These are phyloP conservation scores for Scolopax bukidnonensis DNA, from an alignment of 2,797 vertebrate species.

Conservation along the genomic window DNA sequence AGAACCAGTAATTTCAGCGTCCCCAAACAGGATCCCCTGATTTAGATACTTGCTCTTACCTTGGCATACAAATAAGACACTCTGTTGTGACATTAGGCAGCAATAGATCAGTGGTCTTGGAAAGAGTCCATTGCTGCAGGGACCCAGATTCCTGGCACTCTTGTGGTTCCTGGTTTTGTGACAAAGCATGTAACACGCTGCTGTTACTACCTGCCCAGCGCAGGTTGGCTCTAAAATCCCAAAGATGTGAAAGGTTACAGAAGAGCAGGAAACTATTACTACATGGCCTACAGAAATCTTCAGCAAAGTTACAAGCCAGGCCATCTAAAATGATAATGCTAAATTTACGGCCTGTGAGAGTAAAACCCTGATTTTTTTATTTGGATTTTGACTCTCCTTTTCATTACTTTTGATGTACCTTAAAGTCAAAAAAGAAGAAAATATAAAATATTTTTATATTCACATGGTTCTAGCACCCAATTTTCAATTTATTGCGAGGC, in stretches of 20 bases:
- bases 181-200: background rate
- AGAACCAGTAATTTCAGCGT: background rate
- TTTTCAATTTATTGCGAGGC: background rate
- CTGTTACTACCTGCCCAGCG: background rate
- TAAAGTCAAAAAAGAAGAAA: background rate
- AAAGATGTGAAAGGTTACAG: background rate
- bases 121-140: background rate
- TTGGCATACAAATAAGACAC: background rate
- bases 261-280: background rate
- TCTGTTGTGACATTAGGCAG: background rate
- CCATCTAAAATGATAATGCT: background rate
- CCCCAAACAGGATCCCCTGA: background rate
- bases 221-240: background rate
- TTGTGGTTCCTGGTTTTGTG: background rate
- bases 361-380: background rate
- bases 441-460: background rate
- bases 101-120: background rate
- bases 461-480: background rate
- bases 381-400: background rate
- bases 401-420: background rate
- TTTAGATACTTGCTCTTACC: background rate
- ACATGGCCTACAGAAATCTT: background rate
- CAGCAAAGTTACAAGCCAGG: background rate
- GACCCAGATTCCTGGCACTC: background rate
- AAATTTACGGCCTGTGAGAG: background rate